phyloP scores from a whole-genome alignment of 2,797 vertebrate species.

The Spatula clypeata region DNA sequence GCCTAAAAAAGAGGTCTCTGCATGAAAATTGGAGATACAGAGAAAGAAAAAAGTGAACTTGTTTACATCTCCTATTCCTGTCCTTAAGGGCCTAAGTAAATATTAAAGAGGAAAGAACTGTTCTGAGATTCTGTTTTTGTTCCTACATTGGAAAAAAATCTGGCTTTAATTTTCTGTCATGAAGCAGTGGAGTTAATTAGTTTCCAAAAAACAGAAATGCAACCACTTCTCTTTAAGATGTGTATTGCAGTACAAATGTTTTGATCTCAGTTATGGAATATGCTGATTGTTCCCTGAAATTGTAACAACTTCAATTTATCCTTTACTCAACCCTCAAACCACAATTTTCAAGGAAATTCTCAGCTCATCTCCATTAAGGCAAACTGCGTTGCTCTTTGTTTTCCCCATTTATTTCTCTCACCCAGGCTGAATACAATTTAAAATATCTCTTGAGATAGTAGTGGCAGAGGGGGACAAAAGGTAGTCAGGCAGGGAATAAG shows the following conservation, averaged over 20 bases:
- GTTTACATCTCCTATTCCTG: background rate
- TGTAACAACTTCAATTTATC: background rate
- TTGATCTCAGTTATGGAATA: background rate
- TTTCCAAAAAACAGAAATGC: background rate
- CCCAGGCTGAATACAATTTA: constrained; percentile 8
- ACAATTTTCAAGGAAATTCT: background rate
- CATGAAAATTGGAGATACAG: background rate
- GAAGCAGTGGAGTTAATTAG: background rate
- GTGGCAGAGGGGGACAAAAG: too few relatives aligned
- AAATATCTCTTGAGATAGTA: background rate
- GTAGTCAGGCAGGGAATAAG: background rate
- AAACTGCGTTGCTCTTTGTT: background rate
- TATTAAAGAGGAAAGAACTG: background rate
- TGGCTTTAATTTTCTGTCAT: background rate
- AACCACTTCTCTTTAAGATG: background rate
- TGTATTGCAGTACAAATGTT: background rate
- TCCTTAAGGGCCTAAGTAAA: background rate
- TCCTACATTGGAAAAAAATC: background rate
- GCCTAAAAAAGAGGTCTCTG: background rate
- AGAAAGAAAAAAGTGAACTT: background rate
- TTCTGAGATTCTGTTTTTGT: background rate
- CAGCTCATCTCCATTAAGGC: background rate
- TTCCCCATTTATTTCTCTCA: background rate
- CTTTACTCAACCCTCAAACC: constrained; percentile 1
- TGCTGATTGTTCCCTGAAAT: background rate